A percentile compares a stretch with the other conserved stretches of the same genome.
These are phyloP conservation scores for Tragelaphus scriptus DNA, from an alignment of 2,113 vertebrate genomes.

Conservation along the genomic window DNA sequence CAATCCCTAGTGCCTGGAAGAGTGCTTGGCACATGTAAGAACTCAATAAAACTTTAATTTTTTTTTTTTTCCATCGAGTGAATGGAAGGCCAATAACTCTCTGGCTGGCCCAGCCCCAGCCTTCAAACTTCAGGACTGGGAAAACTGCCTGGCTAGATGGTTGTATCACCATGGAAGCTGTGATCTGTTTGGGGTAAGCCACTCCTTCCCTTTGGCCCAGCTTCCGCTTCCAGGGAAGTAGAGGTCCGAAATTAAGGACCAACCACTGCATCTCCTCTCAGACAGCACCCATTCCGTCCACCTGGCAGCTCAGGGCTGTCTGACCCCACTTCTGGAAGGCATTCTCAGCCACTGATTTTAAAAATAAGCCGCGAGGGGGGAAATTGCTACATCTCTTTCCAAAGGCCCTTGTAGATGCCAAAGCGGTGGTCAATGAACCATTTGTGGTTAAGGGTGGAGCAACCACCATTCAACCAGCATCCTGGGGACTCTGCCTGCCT, in stretches of 20 bases:
- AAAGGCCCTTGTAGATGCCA: slow-evolving; percentile 55
- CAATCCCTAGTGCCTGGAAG: not conserved
- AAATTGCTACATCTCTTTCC: slow-evolving; percentile 65
- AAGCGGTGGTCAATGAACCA: slow-evolving; percentile 19
- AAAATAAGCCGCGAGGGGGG: slow-evolving; percentile 69
- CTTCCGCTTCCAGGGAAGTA: slow-evolving; percentile 57
- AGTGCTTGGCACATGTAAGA: not conserved
- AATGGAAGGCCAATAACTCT: not conserved
- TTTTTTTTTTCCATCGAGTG: not conserved
- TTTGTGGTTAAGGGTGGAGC: slow-evolving; percentile 65
- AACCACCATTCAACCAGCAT: slow-evolving; percentile 49
- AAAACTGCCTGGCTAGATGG: slow-evolving; percentile 68
- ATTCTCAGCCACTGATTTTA: slow-evolving; percentile 65
- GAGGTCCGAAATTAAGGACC: slow-evolving; percentile 65
- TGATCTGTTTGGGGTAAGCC: slow-evolving; percentile 64
- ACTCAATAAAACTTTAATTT: not conserved
- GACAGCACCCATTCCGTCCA: not conserved
- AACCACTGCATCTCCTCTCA: not conserved
- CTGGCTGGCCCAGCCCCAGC: not conserved
- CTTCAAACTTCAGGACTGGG: not conserved
- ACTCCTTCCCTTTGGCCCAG: slow-evolving; percentile 68
- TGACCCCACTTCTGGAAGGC: slow-evolving; percentile 64
- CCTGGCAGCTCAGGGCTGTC: slow-evolving; percentile 25
- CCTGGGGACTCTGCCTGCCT: slow-evolving; percentile 21
- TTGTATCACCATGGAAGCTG: slow-evolving; percentile 67